phyloP scores from a whole-genome alignment of 53 echinoderm and acorn worm genomes.

The Stichopus horrens region DNA sequence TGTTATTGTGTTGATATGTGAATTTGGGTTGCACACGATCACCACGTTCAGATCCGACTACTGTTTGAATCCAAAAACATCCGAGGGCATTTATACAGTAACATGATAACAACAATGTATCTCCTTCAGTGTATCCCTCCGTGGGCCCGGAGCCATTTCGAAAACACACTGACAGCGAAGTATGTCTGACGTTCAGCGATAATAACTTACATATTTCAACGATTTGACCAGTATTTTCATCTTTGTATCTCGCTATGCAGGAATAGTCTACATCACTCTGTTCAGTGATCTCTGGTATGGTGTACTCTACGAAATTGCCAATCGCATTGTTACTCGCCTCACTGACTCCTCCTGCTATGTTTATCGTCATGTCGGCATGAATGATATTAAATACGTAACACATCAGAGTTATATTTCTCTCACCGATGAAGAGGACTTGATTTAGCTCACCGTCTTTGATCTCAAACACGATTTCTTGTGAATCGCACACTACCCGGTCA shows the following conservation, averaged over 20 bases:
- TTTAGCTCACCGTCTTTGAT: slow-evolving; percentile 1
- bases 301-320: not conserved
- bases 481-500: not conserved
- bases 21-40: not conserved
- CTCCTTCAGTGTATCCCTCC: not conserved
- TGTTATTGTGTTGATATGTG: not conserved
- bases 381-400: not conserved
- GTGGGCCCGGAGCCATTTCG: not conserved
- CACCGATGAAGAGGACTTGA: slow-evolving; percentile 5
- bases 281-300: not conserved
- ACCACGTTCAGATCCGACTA: not conserved
- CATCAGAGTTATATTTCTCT: not conserved
- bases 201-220: not conserved
- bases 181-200: not conserved
- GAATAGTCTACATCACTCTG: not conserved
- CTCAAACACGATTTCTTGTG: slow-evolving; percentile 8
- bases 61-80: not conserved
- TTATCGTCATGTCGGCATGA: not conserved
- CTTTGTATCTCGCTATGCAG: not conserved
- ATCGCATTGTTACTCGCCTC: not conserved
- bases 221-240: not conserved
- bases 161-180: not conserved
- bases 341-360: not conserved
- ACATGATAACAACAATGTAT: not conserved
- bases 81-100: not conserved